Evolutionary conservation across 2,888 invertebrate species (phyloP), one percentile per base, ranked within the genome.

Genomic region (Aphodius sticticus): DNA sequence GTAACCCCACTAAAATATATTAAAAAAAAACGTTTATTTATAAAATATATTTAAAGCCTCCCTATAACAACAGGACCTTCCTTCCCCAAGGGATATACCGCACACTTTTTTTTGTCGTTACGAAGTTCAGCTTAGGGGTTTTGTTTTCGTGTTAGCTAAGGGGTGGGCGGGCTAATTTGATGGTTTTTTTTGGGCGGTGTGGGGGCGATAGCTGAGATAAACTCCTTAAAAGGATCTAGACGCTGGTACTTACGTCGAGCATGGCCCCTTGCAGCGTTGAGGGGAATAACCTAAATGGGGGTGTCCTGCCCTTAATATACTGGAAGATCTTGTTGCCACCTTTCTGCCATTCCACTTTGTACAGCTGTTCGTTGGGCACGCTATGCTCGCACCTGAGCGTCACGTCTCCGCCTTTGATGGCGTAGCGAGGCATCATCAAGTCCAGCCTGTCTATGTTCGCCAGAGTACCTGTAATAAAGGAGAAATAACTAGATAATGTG

Each of bases 311-410:
- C 86, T 93, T 93, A 87, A 96, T 94, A 88, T 94, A 96, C 90
- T 95, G 95, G 89, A 95, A 95, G 90, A 96, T 94, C 90, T 95
- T 96, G 87, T 91, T 92, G 84, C 92, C 92, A 84, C 91, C 92
- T 83, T 93, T 92, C 78, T 93, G 91, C 92, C 94, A 94, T 88
- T 94, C 95, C 84, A 96, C 95, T 89, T 95, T 95, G 91, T 95
- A 94, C 79, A 96, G 92, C 84, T 94, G 92, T 86, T 94, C 93
- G 72, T 93, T 92, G 76, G 92, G 91, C 80, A 95, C 94, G 89
- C 94, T 94, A 90, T 96, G 95, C 82, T 93, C 92, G 91, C 96
- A 96, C 86, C 92, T 92, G 82, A 96, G 90, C 76, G 92, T 91
- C 83, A 94, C 95, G 82, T 94, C 92, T 80, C 93, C 93, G 78